Evolutionary conservation across 2,113 vertebrate species (phyloP).

Genomic region (Axis porcinus): DNA sequence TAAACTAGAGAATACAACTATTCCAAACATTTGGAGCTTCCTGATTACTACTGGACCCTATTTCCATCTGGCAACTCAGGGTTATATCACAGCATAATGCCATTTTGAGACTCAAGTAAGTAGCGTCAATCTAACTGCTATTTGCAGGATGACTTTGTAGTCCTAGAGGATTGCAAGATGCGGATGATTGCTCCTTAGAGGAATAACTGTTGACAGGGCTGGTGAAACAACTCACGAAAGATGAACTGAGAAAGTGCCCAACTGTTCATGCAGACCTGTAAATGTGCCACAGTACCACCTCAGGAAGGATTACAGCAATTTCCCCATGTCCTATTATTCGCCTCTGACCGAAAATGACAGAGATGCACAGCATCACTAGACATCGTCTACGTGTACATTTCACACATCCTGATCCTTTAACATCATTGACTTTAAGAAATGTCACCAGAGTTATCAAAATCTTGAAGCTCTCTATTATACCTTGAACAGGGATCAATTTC

Average conservation of each 20-base stretch:
- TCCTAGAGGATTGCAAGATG: conserved; percentile 40
- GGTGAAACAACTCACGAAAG: conserved; percentile 60
- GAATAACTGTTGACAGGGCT: conserved; percentile 64
- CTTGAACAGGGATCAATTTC: not conserved
- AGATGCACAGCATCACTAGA: not conserved
- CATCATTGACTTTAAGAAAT: not conserved
- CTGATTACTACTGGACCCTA: not conserved
- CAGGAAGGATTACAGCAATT: conserved; percentile 49
- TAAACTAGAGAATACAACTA: not conserved
- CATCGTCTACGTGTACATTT: not conserved
- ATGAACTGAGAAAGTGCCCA: conserved; percentile 56
- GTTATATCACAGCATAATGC: not conserved
- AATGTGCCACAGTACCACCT: conserved; percentile 45
- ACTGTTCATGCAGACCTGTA: conserved; percentile 52
- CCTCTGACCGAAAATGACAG: conserved; percentile 55
- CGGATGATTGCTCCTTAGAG: conserved; percentile 51
- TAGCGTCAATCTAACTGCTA: not conserved
- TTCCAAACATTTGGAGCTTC: not conserved
- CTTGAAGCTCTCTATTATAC: not conserved
- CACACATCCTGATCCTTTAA: not conserved
- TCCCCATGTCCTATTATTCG: conserved; percentile 4
- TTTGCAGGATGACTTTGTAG: conserved; percentile 42
- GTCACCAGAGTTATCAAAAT: not conserved
- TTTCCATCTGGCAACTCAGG: not conserved
- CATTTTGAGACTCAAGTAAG: conserved; percentile 35